Percentiles rank a stretch among this genome's conserved stretches.
Evolutionary conservation across 2,888 invertebrate genomes (phyloP).

Genomic region (Priocnemis perturbator): DNA sequence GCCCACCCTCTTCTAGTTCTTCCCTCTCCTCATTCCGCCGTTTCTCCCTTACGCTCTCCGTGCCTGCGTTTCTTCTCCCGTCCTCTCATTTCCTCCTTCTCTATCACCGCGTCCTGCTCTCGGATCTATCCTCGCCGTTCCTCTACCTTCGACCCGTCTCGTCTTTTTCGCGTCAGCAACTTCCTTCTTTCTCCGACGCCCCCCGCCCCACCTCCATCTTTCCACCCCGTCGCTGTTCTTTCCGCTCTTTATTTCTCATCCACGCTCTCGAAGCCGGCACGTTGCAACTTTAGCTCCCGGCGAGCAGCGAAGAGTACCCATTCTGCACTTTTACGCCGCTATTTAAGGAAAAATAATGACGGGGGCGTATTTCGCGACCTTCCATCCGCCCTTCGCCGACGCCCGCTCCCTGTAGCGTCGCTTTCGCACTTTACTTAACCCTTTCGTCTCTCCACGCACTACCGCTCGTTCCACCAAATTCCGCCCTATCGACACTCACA

Average conservation of each 20-base stretch:
- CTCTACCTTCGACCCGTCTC: background rate
- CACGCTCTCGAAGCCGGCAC: background rate
- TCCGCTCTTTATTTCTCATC: background rate
- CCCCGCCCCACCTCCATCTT: background rate
- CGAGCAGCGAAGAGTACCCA: constrained; percentile 28
- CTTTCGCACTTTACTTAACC: too few relatives aligned
- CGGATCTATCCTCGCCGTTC: background rate
- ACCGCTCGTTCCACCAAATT: too few relatives aligned
- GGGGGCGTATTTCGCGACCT: constrained; percentile 23
- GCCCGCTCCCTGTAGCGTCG: background rate
- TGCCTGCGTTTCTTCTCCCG: constrained; percentile 13
- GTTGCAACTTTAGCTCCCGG: background rate
- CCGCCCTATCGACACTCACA: too few relatives aligned
- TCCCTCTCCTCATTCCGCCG: constrained; percentile 33
- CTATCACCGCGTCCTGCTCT: background rate
- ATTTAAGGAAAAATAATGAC: constrained; percentile 13
- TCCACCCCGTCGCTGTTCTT: background rate
- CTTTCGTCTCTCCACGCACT: too few relatives aligned
- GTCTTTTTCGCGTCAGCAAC: background rate
- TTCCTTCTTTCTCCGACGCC: background rate
- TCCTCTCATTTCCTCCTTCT: constrained; percentile 28
- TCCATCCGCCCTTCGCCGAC: background rate
- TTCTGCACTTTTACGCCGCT: constrained; percentile 1
- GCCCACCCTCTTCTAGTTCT: constrained; percentile 41
- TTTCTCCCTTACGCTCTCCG: constrained; percentile 16